Evolutionary conservation across 64 coral and sea anemone genomes (phyloP), one percentile per base, ranked within the genome.

Genomic region (Montipora sp.): DNA sequence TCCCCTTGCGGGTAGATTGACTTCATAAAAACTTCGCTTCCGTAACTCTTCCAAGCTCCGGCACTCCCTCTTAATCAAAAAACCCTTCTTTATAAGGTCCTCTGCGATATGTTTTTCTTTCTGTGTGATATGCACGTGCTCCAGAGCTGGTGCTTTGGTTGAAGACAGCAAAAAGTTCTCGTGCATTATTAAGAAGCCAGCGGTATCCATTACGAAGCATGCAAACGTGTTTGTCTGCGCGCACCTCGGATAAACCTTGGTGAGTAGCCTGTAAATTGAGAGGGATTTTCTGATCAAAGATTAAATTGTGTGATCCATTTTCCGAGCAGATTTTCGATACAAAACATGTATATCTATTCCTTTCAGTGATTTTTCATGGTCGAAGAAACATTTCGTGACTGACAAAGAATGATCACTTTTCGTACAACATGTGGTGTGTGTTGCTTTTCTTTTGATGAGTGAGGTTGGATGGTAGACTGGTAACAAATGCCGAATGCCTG

Each of bases 1-100:
- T 47, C 71, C 57, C 1, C 19, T 11, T 2, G 13, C 12, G 18
- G 73, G 36, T 43, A 90, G 65, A 50, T 22, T 10, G 16, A 90
- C 59, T 81, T 90, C 89, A 66, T 90, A 90, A 65, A 90, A 90
- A n/a, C 50, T 81, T 27, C 71, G 77, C 57, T 46, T 70, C 19
- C 43, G 47, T 16, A 81, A 63, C 55, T 50, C 45, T 36, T 71
- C 76, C 8, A 90, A 14, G 18, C 71, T 50, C 9, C 89, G 75
- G 7, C 89, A 90, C 9, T 47, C 23, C 44, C 14, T 68, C 47
- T 81, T 79, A 49, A 81, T 48, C 61, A 90, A 55, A 46, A 60
- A 70, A 8, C 60, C 44, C 45, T 80, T 67, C 3, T 47, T 81
- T 9, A 90, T 90, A 18, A 90, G 48, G 59, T 90, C 89, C 47